Base-by-base conservation (phyloP, 35 echinoderm and acorn worm genomes). In the Patiria miniata region DNA sequence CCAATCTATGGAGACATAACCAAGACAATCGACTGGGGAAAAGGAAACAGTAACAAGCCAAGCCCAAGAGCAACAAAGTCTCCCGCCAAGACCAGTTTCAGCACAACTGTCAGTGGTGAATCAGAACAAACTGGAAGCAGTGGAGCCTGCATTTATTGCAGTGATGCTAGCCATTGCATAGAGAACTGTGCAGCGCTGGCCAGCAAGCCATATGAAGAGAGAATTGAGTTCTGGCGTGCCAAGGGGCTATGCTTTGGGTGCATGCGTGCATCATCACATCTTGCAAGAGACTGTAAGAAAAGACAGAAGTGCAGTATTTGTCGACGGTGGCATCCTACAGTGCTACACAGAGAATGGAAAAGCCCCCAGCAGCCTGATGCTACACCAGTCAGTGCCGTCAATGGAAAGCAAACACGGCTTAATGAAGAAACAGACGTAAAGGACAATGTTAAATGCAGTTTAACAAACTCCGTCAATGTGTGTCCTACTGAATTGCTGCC, bases 231-330 rank as follows among this genome's bases (percentile, higher is more conserved):
- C 47, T 52, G 39, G 5, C 39, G 51, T 17, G 19, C 15, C 39
- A 82, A 82, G 21, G 80, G 80, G 16, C 33, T 82, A 23, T 82
- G 80, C 32, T 82, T 82, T 58, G 81, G 81, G 0, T 58, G 81
- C 56, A 34, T 83, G 52, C 52, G 34, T 5, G 28, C 26, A 5
- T 52, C 81, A 60, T 16, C 51, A 36, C 81, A 61, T n/a, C 37
- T 83, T 30, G 28, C 51, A 14, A 83, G 37, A 36, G 52, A 83
- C 56, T 83, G 81, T 36, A 83, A 19, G 8, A 83, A 60, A 1
- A 58, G 37, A 36, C 23, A 47, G 51, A 80, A 47, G 54, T 88
- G 86, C 38, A 81, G 12, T 21, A 61, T 60, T 1, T 88, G 86
- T 39, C 0, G 47, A 6, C 38, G 69, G 21, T 77, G 21, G 22